Evolutionary conservation across 2,113 vertebrate species (phyloP), one percentile per base, ranked within the genome.

Genomic region (Chaetura pelagica): DNA sequence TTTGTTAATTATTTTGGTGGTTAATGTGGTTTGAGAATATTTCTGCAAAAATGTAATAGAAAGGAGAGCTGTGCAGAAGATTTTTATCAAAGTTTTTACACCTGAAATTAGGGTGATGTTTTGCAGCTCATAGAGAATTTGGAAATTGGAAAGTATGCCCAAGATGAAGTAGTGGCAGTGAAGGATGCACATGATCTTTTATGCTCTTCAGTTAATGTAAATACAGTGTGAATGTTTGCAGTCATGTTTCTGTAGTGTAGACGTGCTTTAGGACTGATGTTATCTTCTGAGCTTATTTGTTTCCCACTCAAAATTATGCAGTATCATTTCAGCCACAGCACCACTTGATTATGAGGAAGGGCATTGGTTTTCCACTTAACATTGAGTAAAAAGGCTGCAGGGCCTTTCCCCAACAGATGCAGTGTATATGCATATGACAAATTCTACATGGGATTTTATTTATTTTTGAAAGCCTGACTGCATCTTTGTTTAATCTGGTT

Each of bases 121-220:
- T 87, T 83, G 51, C 35, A 57, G 67, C 63, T 90, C 26, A 8
- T 9, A 3, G 2, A 4, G 46, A 51, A 12, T 85, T 87, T 3
- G 17, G 40, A 57, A 74, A 84, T 87, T 2, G 17, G 40, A 57
- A 74, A 84, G 48, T n/a, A 10, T 51, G 23, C 12, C 16, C 9
- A 12, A 54, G 54, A n/a, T 2, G 0, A 34, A 14, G 15, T 27
- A 66, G 35, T 74, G 1, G 0, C 5, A 19, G 26, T 17, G 26
- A 46, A 83, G 68, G 58, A 27, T 84, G 48, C 51, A 54, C 2
- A 4, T 52, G 79, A 26, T 67, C 29, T n/a, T 0, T 75, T 77
- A 10, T 3, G 1, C 54, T 77, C 24, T 42, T 77, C 40, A 52
- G 23, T 71, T 74, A 52, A 38, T 40, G 21, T 73, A 76, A 73